These are phyloP conservation scores for Pseudococcus longispinus DNA, from an alignment of 2,888 invertebrate species.

Conservation along the genomic window DNA sequence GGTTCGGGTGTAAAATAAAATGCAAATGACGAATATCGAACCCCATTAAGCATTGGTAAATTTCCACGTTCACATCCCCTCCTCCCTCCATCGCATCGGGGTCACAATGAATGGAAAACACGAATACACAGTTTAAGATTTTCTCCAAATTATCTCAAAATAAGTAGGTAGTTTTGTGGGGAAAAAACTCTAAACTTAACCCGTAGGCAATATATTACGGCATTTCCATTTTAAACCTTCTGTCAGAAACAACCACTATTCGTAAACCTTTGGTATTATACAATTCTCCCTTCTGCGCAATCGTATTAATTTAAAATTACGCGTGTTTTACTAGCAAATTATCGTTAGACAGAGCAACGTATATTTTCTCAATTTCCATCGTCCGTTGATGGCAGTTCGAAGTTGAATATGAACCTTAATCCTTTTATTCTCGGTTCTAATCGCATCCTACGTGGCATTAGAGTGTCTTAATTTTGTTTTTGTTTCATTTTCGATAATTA, in stretches of 20 bases:
- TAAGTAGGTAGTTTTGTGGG: not conserved
- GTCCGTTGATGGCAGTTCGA: not conserved
- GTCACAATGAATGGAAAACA: not conserved
- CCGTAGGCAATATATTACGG: not conserved
- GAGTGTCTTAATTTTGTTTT: too few species aligned
- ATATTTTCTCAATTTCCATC: not conserved
- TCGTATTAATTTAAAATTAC: slow-evolving; percentile 10
- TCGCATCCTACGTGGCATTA: not conserved
- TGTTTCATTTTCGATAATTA: too few species aligned
- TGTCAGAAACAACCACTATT: slow-evolving; percentile 16
- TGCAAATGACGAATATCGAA: not conserved
- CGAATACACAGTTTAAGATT: not conserved
- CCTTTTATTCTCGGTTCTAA: not conserved
- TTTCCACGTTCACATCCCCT: not conserved
- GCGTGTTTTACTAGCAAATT: not conserved
- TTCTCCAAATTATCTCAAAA: not conserved
- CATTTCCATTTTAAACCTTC: not conserved
- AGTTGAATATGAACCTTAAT: not conserved
- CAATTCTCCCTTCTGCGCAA: not conserved
- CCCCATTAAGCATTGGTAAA: not conserved
- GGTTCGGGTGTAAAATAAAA: not conserved
- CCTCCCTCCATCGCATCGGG: not conserved
- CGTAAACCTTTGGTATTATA: not conserved
- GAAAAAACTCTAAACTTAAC: not conserved
- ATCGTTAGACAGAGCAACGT: not conserved